Percentiles rank a stretch among this genome's conserved stretches.
phyloP scores from a whole-genome alignment of 2,888 invertebrate genomes.

The Pyrgus malvae region DNA sequence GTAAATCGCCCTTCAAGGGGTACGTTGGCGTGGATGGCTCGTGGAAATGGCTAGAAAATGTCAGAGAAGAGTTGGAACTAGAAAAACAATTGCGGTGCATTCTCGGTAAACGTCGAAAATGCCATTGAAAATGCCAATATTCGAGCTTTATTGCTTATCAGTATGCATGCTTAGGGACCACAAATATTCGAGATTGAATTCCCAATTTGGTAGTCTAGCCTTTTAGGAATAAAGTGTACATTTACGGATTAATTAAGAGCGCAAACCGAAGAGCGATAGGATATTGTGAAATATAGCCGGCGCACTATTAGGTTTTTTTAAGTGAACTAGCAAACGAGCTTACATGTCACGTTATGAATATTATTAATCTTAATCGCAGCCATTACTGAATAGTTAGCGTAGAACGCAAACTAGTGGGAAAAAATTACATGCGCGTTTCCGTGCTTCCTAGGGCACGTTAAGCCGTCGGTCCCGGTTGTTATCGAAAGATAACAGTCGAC shows the following conservation, averaged over 20 bases:
- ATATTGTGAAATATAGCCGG: constrained; percentile 63
- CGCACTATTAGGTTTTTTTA: constrained; percentile 60
- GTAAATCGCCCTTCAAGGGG: constrained; percentile 61
- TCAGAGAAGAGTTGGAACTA: constrained; percentile 51
- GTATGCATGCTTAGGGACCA: constrained; percentile 59
- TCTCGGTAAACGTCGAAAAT: constrained; percentile 52
- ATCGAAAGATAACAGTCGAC: too few relatives aligned
- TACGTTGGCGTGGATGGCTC: constrained; percentile 49
- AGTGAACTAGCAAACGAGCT: too few relatives aligned
- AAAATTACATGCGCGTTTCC: too few relatives aligned
- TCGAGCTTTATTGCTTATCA: constrained; percentile 58
- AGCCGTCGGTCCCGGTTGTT: too few relatives aligned
- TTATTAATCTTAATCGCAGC: too few relatives aligned
- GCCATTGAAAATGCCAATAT: constrained; percentile 62
- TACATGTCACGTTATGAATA: too few relatives aligned
- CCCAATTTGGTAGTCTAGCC: constrained; percentile 32
- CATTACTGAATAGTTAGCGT: too few relatives aligned
- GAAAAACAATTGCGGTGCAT: constrained; percentile 60
- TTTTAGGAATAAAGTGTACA: constrained; percentile 28
- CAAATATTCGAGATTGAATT: constrained; percentile 60
- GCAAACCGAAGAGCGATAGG: constrained; percentile 56
- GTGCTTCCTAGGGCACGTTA: too few relatives aligned
- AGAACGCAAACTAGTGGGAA: too few relatives aligned
- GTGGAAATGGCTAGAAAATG: constrained; percentile 54
- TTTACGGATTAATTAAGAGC: constrained; percentile 62